phyloP scores from a whole-genome alignment of 2,113 vertebrate species.

The Ptilonorhynchus violaceus region DNA sequence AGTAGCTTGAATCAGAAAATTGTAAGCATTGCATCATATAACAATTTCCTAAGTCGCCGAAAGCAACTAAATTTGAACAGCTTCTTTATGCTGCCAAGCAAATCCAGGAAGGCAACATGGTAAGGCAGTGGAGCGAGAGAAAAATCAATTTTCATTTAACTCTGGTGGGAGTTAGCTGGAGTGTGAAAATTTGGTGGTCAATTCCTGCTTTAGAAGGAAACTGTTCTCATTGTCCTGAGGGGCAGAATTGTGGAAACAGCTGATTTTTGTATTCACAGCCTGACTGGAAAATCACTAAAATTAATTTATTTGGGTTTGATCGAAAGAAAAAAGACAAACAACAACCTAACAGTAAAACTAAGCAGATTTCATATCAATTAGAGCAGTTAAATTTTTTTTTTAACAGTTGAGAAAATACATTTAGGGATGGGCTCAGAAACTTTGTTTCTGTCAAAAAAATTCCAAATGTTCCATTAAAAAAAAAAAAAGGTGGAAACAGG shows the following conservation, averaged over 20 bases:
- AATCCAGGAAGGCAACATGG: background rate
- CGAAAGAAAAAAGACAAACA: background rate
- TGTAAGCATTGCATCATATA: background rate
- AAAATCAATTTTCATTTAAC: slow-evolving; percentile 30
- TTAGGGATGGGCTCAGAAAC: background rate
- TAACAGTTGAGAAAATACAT: background rate
- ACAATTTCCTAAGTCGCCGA: background rate
- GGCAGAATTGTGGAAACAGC: background rate
- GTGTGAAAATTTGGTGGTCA: background rate
- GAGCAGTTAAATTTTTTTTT: background rate
- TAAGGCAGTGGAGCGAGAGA: background rate
- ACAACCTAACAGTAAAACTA: background rate
- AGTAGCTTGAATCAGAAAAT: background rate
- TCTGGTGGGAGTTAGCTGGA: background rate
- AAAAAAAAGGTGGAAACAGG: background rate
- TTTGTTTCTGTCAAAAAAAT: background rate
- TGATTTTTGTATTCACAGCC: background rate
- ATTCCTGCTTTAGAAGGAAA: background rate
- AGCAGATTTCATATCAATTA: background rate
- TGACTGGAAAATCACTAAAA: background rate
- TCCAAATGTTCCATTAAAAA: background rate
- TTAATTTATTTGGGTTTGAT: background rate
- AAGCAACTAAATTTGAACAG: background rate
- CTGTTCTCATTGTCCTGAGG: background rate
- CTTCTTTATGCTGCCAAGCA: background rate